A percentile compares a stretch with the other conserved stretches of the same genome.
These are phyloP conservation scores for Anorthoa munda DNA, from an alignment of 2,888 invertebrate genomes.

Conservation along the genomic window DNA sequence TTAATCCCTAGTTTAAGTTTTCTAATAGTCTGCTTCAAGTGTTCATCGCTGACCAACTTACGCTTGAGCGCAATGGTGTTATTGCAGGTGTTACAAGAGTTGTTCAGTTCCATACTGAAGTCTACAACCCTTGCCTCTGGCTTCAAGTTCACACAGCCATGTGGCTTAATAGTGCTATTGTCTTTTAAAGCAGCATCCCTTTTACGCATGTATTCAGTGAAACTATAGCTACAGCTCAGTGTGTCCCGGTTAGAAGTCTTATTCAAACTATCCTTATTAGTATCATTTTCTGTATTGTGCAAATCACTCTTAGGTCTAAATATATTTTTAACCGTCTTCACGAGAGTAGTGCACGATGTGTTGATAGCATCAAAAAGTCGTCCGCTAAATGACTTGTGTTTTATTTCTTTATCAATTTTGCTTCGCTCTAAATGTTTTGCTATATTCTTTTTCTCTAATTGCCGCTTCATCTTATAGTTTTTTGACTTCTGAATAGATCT, in stretches of 20 bases:
- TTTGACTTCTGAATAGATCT: conserved; percentile 25
- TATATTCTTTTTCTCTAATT: conserved; percentile 19
- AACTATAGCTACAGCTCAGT: conserved; percentile 76
- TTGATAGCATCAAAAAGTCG: conserved; percentile 81
- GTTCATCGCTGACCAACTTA: conserved; percentile 77
- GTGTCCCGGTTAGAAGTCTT: conserved; percentile 37
- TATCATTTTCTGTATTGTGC: conserved; percentile 32
- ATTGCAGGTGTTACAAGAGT: conserved; percentile 81
- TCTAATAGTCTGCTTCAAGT: conserved; percentile 79
- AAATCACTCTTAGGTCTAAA: conserved; percentile 72
- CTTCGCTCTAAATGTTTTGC: conserved; percentile 44
- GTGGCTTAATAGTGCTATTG: conserved; percentile 44
- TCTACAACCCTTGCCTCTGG: conserved; percentile 29
- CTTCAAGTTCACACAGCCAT: neutral
- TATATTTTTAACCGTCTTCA: conserved; percentile 81
- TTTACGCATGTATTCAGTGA: conserved; percentile 82
- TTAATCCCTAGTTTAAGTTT: conserved; percentile 87
- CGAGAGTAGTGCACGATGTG: conserved; percentile 81
- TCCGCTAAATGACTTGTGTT: conserved; percentile 74
- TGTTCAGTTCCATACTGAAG: conserved; percentile 57
- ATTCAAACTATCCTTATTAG: conserved; percentile 3
- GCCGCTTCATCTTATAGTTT: conserved; percentile 29
- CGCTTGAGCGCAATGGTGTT: conserved; percentile 77
- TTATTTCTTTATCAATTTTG: conserved; percentile 60
- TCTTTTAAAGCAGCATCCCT: conserved; percentile 74